Evolutionary conservation across 2,113 vertebrate species (phyloP), one percentile per base, ranked within the genome.

Genomic region (Amphiprion ocellaris): DNA sequence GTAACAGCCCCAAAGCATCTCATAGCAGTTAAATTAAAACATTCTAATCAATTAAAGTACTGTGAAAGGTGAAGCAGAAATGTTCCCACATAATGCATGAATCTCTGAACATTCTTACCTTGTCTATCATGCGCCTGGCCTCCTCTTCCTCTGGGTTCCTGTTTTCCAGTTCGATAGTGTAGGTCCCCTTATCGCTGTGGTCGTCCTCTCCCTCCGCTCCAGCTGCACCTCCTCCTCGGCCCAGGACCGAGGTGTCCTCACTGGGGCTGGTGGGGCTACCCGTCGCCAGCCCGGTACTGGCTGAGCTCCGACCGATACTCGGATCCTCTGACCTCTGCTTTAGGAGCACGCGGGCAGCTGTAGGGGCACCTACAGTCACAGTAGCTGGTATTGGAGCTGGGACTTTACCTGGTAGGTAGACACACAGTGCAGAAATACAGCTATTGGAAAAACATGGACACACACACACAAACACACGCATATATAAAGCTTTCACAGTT

Each of bases 91-190:
- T 24, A 26, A n/a, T n/a, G 19, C 5, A 47, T 28, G 10, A 14
- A 41, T 26, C 10, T 16, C 19, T 10, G 23, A 12, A 33, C 80
- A 70, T 19, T 61, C 91, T 85, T 95, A 98, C 98, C 97, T 98
- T 97, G 90, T 99, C 97, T 85, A 99, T 99, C 97, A 98, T 97
- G 86, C 96, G 96, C 47, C 97, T 94, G 74, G 97, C 97, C 95
- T 98, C 97, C 92, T 96, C 94, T 87, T 98, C 97, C 89, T 99
- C 97, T 64, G 95, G 91, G 91, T 97, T 97, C 71, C 92, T 96
- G 88, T 96, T 98, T 93, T 99, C 98, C 95, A 98, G 90, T 86
- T 99, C 98, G 54, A 99, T 98, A 74, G 97, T 97, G 85, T 98
- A 99, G 79, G 98, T 98, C 72, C 97, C 97, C 93, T 98, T 99